Conservation (phyloP, 2,113 vertebrate genomes). For the Cervus canadensis region DNA sequence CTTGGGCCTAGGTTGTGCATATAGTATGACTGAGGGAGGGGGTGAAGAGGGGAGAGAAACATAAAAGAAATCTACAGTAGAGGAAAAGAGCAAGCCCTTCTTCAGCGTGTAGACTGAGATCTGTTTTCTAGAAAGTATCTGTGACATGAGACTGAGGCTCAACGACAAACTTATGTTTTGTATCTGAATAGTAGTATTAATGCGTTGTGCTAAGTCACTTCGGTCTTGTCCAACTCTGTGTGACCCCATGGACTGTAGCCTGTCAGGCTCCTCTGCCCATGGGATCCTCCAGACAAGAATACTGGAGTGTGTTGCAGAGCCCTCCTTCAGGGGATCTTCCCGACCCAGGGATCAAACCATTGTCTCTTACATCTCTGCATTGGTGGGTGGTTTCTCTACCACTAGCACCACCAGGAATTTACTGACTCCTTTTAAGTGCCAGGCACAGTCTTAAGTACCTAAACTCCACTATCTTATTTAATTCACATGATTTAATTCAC, state of each 20-base stretch:
- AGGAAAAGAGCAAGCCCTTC: background rate
- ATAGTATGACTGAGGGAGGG: background rate
- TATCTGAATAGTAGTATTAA: background rate
- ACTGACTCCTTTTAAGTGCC: background rate
- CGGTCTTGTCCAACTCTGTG: background rate
- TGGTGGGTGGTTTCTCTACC: background rate
- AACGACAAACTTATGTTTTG: background rate
- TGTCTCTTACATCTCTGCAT: fast-evolving
- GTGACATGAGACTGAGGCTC: background rate
- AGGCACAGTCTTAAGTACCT: background rate
- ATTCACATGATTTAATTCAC: background rate
- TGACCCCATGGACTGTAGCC: background rate
- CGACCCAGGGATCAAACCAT: background rate
- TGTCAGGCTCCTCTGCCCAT: background rate
- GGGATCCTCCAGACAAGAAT: background rate
- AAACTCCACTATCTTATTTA: background rate
- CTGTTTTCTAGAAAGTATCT: background rate
- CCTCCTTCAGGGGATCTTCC: background rate
- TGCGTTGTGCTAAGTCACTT: background rate
- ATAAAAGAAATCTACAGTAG: background rate
- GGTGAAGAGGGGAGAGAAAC: background rate
- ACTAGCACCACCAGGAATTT: background rate
- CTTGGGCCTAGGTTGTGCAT: background rate
- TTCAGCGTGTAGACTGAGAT: background rate
- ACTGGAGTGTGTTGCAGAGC: background rate